phyloP scores from a whole-genome alignment of 2,797 vertebrate species.

The Onychomys torridus region DNA sequence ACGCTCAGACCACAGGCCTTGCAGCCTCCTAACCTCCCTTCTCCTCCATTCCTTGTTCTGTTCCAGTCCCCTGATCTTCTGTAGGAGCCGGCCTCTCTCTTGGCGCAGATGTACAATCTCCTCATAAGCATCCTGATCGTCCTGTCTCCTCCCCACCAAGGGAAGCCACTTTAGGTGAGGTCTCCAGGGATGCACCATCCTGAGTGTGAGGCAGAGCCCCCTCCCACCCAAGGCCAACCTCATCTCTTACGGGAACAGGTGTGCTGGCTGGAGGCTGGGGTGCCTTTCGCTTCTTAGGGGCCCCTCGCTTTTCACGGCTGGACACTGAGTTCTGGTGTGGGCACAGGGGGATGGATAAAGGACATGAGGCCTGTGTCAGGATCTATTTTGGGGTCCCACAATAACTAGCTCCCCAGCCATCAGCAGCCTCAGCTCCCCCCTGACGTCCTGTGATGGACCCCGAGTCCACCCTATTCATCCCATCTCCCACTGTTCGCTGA shows the following conservation, averaged over 20 bases:
- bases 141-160: constrained; percentile 79
- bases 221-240: rapidly evolving
- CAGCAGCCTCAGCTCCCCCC: background rate
- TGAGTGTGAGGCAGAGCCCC: background rate
- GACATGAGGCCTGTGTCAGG: rapidly evolving
- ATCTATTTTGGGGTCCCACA: background rate
- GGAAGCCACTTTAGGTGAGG: background rate
- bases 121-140: constrained; percentile 95
- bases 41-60: constrained; percentile 86
- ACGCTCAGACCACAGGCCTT: constrained; percentile 3
- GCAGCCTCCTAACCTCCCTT: constrained; percentile 86
- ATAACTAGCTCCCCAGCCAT: background rate
- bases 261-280: constrained; percentile 92
- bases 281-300: constrained; percentile 95
- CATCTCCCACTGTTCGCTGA: background rate
- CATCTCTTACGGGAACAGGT: constrained; percentile 90
- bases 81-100: constrained; percentile 94
- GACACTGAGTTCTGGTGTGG: constrained; percentile 78
- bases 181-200: background rate
- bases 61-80: constrained; percentile 95
- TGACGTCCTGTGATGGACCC: background rate
- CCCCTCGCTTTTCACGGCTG: constrained; percentile 87
- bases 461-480: background rate
- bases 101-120: constrained; percentile 94
- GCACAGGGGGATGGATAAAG: background rate